These are phyloP conservation scores for Leptothorax acervorum DNA, from an alignment of 2,888 invertebrate genomes.

Conservation along the genomic window DNA sequence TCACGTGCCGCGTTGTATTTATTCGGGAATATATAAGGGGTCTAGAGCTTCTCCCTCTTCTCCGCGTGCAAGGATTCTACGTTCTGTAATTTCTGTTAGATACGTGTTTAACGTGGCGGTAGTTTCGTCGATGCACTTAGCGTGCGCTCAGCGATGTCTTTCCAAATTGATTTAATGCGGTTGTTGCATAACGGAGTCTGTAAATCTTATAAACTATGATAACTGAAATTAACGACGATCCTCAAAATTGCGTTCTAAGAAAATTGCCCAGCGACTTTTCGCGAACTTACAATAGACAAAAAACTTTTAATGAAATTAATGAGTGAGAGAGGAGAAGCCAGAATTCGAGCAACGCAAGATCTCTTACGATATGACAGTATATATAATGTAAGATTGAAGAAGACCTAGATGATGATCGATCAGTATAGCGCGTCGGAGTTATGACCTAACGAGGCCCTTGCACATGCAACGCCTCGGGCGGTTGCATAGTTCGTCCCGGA, in stretches of 20 bases:
- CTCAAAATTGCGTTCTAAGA: neutral
- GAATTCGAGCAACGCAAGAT: neutral
- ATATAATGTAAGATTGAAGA: slow-evolving; percentile 24
- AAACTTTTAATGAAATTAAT: slow-evolving; percentile 2
- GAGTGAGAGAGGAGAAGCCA: neutral
- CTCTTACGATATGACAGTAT: neutral
- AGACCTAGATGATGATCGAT: slow-evolving; percentile 35
- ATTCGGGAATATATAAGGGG: slow-evolving; percentile 60
- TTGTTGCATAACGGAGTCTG: neutral
- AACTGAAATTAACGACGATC: neutral
- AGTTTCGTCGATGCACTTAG: slow-evolving; percentile 20
- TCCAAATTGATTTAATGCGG: slow-evolving; percentile 23
- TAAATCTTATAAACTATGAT: neutral
- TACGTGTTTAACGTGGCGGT: slow-evolving; percentile 55
- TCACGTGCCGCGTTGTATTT: slow-evolving; percentile 72
- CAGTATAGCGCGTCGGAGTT: slow-evolving; percentile 1
- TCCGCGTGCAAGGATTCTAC: slow-evolving; percentile 29
- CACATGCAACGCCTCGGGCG: slow-evolving; percentile 39
- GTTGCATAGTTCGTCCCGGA: slow-evolving; percentile 36
- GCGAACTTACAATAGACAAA: neutral
- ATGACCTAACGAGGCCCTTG: slow-evolving; percentile 39
- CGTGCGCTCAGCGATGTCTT: neutral
- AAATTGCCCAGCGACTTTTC: slow-evolving; percentile 4
- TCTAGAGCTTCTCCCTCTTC: neutral
- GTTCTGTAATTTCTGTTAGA: slow-evolving; percentile 69